A percentile compares a stretch with the other conserved stretches of the same genome.
Conservation (phyloP, 2,113 vertebrate species). For the Sakesphorus luctuosus region DNA sequence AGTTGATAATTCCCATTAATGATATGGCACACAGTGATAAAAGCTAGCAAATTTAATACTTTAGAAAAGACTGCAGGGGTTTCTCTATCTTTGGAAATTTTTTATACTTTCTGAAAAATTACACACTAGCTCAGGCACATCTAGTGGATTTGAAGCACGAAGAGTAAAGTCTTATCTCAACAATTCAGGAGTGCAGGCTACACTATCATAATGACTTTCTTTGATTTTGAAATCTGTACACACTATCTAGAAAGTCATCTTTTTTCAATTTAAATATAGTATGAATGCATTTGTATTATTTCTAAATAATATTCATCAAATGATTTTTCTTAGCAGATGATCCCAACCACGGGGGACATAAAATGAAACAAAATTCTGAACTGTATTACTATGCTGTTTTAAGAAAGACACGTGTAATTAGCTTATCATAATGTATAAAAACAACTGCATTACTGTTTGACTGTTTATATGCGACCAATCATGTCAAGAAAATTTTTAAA, state of each 20-base stretch:
- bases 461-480: not conserved
- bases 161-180: not conserved
- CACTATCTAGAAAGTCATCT: not conserved
- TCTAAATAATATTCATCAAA: not conserved
- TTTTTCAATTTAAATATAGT: not conserved
- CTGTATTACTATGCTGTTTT: not conserved
- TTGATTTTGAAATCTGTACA: not conserved
- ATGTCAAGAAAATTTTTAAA: not conserved
- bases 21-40: not conserved
- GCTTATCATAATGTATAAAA: not conserved
- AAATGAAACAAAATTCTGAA: not conserved
- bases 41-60: not conserved
- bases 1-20: not conserved
- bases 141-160: not conserved
- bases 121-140: not conserved
- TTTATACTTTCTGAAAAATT: not conserved
- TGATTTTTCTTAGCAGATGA: not conserved
- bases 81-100: not conserved
- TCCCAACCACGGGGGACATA: not conserved
- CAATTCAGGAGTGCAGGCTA: not conserved
- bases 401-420: not conserved
- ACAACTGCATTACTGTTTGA: not conserved
- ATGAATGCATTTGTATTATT: not conserved
- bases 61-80: not conserved
- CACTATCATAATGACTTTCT: not conserved